Base-by-base conservation (phyloP, 2,113 vertebrate genomes). In the Uria lomvia region DNA sequence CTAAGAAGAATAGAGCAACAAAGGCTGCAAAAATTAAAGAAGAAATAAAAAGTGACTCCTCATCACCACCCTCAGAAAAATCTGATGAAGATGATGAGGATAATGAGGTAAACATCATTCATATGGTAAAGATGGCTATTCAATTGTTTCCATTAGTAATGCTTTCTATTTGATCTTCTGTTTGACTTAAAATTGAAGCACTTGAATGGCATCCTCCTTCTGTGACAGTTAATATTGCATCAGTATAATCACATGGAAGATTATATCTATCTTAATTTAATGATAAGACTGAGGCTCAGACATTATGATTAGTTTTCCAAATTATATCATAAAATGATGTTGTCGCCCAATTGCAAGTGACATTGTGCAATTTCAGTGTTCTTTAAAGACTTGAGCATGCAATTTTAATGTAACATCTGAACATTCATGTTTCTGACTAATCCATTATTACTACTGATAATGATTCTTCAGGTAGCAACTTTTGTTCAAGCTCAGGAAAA, bases 21-120 rank as follows among this genome's bases (percentile, higher is more conserved):
- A 99, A 99, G 92, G 96, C 98, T 91, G 70, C 97, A 22, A 99
- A 99, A 97, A 91, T 98, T 9, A 99, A 99, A 40, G 99, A 99
- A 65, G 98, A 98, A 96, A 93, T 98, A 47, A 99, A 99, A 98
- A 99, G 98, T 95, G 98, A 99, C n/a, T 99, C 98, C 70, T 99
- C 99, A 36, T 98, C 98, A 27, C 96, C 98, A 20, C 98, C 98
- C 11, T 99, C 99, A 66, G 99, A 99, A 94, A 99, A 99, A 93
- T 99, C 99, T 27, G 99, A 99, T 32, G 99, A 99, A 24, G 98
- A 99, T 81, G 74, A 98, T 14, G 98, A 99, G 5, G 96, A 98
- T 59, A 96, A 98, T 36, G 97, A 98, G 96, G 98, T 98, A 90
- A 95, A 87, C 72, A 77, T 85, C 47, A 59, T 92, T 80, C 43